phyloP scores from a whole-genome alignment of 1,140 invertebrate species.

The Vanessa tameamea region DNA sequence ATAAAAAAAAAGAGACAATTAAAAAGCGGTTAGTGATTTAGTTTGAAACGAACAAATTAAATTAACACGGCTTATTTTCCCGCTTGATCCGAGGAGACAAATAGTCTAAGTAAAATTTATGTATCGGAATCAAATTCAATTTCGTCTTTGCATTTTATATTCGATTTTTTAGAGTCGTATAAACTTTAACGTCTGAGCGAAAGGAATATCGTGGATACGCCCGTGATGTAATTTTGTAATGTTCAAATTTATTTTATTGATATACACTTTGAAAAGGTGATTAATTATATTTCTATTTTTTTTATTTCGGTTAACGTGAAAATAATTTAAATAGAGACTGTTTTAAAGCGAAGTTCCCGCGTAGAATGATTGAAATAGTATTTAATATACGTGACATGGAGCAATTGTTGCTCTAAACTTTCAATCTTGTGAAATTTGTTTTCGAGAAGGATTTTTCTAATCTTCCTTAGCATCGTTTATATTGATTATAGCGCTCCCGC shows the following conservation, averaged over 20 bases:
- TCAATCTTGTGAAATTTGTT: conserved; percentile 75
- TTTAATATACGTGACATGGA: neutral
- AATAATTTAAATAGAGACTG: neutral
- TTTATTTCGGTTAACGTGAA: no score
- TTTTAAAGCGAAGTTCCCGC: neutral
- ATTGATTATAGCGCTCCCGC: conserved; percentile 78
- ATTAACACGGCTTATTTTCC: conserved; percentile 74
- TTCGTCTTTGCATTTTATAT: conserved; percentile 77
- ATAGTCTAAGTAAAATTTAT: conserved; percentile 79
- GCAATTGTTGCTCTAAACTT: conserved; percentile 29
- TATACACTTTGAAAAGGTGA: neutral
- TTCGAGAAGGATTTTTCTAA: conserved; percentile 79
- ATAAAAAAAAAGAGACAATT: conserved; percentile 56
- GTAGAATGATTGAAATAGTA: neutral
- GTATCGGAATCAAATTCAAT: conserved; percentile 80
- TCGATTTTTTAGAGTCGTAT: conserved; percentile 68
- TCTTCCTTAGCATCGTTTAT: conserved; percentile 80
- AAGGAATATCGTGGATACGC: conserved; percentile 52
- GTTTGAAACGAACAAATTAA: conserved; percentile 71
- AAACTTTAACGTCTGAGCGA: conserved; percentile 51
- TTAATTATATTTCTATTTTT: neutral
- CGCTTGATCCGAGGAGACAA: conserved; percentile 75
- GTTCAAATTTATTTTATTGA: neutral
- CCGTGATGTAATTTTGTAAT: neutral
- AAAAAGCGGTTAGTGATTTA: conserved; percentile 63